Evolutionary conservation across 2,797 vertebrate genomes (phyloP), one percentile per base, ranked within the genome.

Genomic region (Rhabdomys pumilio): DNA sequence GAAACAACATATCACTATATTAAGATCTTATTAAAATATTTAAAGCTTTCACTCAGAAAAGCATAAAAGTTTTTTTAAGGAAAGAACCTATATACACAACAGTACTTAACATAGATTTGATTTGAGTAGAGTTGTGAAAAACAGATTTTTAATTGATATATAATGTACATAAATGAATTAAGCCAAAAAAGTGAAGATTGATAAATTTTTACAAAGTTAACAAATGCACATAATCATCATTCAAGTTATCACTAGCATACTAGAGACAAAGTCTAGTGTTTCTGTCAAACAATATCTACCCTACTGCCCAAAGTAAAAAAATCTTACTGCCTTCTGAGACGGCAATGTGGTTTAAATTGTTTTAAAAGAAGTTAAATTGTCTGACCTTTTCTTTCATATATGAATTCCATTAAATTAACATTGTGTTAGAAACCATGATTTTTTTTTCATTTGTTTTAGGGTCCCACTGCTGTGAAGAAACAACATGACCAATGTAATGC

Each of bases 11-110:
- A 6, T 41, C 29, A 67, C 34, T 81, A n/a, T 85, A 67, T 89
- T 65, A 85, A 92, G 55, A 72, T 38, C 20, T 57, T 81, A 22
- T 81, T 59, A 81, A 81, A 24, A 38, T 81, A 59, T 92, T 94
- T 57, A 65, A 96, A 81, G 65, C 14, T 57, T 92, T 61, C 26
- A 69, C 2, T 9, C 26, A 89, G 20, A 55, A 26, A 63, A 38
- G 34, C 13, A 84, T 0, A 73, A 50, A 9, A 50, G 41, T 59
- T 24, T 92, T 92, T 61, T 41, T 81, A 76, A 87, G 22, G 50
- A 69, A 93, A 67, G 38, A 88, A 63, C 41, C 5, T 55, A 47
- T 69, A 20, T 17, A 41, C 59, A 59, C 57, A 20, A n/a, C 10
- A 20, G 44, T 77, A 59, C 14, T 47, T 90, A 55, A 53, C n/a